Evolutionary conservation across 1,140 invertebrate genomes (phyloP), one percentile per base, ranked within the genome.

Genomic region (Stegodyphus mimosarum): DNA sequence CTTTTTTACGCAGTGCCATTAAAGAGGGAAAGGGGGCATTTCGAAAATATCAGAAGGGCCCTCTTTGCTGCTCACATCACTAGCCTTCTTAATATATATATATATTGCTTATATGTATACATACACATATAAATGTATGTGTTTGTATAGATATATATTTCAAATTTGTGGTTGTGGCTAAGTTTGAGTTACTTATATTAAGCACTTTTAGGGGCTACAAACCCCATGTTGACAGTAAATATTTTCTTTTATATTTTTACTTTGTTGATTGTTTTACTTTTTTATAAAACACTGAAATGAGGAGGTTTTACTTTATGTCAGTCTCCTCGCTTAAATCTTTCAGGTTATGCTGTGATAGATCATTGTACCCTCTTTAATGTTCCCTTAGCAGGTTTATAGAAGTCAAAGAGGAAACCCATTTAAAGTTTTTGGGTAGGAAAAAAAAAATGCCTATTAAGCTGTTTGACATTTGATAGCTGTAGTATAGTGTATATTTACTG

Each of bases 291-390:
- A 70, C 52, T 84, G 79, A 83, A 64, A 73, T 18, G 73, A 70
- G 81, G 72, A 69, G 72, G 66, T 74, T 83, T 66, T 51, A 80
- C 51, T 66, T 13, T 52, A 48, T 83, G 17, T 55, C 50, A 50
- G 33, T 84, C 81, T 75, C 73, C 81, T 75, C 64, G 63, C 64
- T 84, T 84, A 76, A 75, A 74, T 84, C 73, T 84, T 84, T 76
- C 73, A 84, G 81, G 79, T 81, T 81, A 73, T 73, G 79, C 79
- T 81, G 79, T 81, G 79, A 81, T 81, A 81, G 79, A 81, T 81
- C 79, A 81, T 81, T 81, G 79, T 81, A 81, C 79, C 79, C 79
- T 81, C 70, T 66, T 81, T 73, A 81, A 81, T 81, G 79, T 81
- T 81, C 79, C 79, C 77, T 73, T 81, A 81, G 79, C 79, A 81